phyloP scores from a whole-genome alignment of 1,140 invertebrate genomes.

The Euglossa dilemma region DNA sequence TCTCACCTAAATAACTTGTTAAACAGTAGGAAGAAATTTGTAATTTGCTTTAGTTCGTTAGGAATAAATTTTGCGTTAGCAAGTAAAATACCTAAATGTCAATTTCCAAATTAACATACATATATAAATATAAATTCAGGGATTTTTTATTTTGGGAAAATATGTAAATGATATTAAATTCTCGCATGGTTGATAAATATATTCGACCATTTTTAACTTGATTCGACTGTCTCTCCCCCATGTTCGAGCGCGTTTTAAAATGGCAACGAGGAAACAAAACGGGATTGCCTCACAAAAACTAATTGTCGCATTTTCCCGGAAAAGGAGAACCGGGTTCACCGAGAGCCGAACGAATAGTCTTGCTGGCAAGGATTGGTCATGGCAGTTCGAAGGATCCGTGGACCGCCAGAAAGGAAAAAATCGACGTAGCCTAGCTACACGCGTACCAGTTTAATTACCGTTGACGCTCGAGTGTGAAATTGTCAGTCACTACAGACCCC shows the following conservation, averaged over 20 bases:
- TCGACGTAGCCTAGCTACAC: not conserved
- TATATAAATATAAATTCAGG: no score
- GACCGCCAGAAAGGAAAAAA: not conserved
- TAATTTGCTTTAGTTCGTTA: no score
- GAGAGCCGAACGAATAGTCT: not conserved
- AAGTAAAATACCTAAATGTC: no score
- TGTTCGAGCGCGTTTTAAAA: not conserved
- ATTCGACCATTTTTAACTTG: conserved; percentile 6
- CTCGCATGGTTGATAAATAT: not conserved
- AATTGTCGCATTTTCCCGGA: not conserved
- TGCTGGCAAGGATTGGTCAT: not conserved
- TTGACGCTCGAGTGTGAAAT: conserved; percentile 1
- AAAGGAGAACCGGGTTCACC: no score
- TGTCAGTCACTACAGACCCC: not conserved
- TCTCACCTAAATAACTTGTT: no score
- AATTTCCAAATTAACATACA: no score
- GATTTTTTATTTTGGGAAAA: not conserved
- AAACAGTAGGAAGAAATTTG: no score
- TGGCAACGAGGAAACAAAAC: not conserved
- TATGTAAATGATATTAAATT: not conserved
- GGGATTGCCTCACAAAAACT: not conserved
- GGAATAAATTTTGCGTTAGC: no score
- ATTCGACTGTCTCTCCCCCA: not conserved
- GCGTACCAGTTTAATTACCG: not conserved
- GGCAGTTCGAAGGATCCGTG: not conserved